Evolutionary conservation across 2,797 vertebrate genomes (phyloP).

Genomic region (Tenualosa ilisha): DNA sequence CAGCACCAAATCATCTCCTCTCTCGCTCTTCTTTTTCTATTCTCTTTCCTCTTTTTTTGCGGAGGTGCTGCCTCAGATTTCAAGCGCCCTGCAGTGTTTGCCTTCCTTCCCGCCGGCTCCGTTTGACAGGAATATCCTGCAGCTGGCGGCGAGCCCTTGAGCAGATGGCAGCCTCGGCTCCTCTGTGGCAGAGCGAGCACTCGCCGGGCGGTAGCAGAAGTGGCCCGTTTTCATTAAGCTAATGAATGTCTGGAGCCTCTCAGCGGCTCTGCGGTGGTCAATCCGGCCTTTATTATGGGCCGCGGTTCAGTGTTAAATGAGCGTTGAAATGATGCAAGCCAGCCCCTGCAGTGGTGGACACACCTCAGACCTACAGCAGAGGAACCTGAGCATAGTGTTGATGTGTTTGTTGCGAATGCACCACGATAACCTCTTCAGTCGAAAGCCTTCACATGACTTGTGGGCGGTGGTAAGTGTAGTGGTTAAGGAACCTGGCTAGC

Average conservation of each 20-base stretch:
- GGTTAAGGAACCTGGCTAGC: no score
- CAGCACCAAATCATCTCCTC: not conserved
- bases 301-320: slow-evolving; percentile 76
- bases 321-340: slow-evolving; percentile 74
- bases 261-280: slow-evolving; percentile 66
- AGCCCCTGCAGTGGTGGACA: slow-evolving; percentile 65
- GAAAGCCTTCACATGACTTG: not conserved
- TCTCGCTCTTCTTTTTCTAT: not conserved
- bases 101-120: slow-evolving; percentile 57
- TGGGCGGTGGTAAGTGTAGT: no score
- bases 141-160: slow-evolving; percentile 73
- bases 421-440: slow-evolving; percentile 21
- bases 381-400: slow-evolving; percentile 43
- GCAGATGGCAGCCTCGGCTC: slow-evolving; percentile 75
- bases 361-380: slow-evolving; percentile 55
- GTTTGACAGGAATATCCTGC: slow-evolving; percentile 72
- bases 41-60: slow-evolving; percentile 21
- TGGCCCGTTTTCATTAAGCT: slow-evolving; percentile 82
- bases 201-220: slow-evolving; percentile 70
- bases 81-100: slow-evolving; percentile 57
- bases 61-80: slow-evolving; percentile 56
- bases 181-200: slow-evolving; percentile 56
- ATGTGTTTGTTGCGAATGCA: slow-evolving; percentile 48
- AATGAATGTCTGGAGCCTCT: slow-evolving; percentile 80
- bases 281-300: slow-evolving; percentile 73